A percentile compares a stretch with the other conserved stretches of the same genome.
Conservation (phyloP, 2,888 invertebrate genomes). For the Eledone cirrhosa region DNA sequence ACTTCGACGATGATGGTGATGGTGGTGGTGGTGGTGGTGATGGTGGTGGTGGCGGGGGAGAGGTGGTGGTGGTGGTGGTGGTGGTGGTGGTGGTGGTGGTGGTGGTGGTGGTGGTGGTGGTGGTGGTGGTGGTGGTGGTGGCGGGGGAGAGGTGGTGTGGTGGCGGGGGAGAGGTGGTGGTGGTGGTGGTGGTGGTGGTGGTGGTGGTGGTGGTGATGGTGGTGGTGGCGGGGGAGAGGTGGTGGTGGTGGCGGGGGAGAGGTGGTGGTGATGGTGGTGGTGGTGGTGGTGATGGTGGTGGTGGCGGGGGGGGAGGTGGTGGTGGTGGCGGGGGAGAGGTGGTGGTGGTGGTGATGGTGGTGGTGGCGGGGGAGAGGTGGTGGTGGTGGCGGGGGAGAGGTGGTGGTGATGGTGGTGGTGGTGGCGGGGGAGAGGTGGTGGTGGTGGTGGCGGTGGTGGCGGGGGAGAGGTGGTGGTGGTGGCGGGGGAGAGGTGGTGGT, state of each 20-base stretch:
- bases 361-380: no score
- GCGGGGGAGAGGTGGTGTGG: neutral
- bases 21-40: neutral
- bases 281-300: neutral
- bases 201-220: conserved; percentile 7
- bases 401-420: no score
- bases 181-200: neutral
- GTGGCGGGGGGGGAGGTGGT: neutral
- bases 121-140: neutral
- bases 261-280: neutral
- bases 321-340: conserved; percentile 10
- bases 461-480: no score
- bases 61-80: neutral
- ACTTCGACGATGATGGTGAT: no score
- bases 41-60: neutral
- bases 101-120: neutral
- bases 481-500: no score
- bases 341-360: no score
- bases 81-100: neutral
- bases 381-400: no score
- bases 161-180: neutral
- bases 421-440: no score
- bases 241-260: no score
- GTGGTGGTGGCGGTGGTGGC: no score
- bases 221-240: no score